Evolutionary conservation across 1,140 invertebrate species (phyloP), one percentile per base, ranked within the genome.

Genomic region (Rhagoletis pomonella): DNA sequence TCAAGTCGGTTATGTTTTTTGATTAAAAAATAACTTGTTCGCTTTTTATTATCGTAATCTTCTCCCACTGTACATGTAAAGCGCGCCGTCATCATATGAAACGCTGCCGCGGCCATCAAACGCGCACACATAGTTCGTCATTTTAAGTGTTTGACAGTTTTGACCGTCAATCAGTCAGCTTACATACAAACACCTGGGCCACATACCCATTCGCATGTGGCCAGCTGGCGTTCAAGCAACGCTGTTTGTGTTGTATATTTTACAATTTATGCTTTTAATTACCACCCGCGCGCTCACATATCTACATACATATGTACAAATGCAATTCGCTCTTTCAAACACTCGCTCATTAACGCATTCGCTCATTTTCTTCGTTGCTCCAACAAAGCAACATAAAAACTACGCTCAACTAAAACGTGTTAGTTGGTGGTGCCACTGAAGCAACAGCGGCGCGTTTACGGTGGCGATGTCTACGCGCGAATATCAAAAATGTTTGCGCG

Each of bases 91-190:
- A 55, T 81, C 44, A 10, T 10, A 81, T 81, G 0, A 12, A 55
- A 58, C 44, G 6, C 73, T 4, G 60, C 12, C 47, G 73, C 73
- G 73, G 47, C 73, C 73, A 81, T 55, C 73, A 81, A 81, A 81
- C 39, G 47, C 73, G 44, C 42, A 47, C 73, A n/a, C 73, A 81
- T 17, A 50, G 44, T 81, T 81, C 73, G 50, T 81, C 73, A 81
- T 81, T 81, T 81, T 81, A 55, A 81, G 73, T 81, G 73, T 81
- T 81, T 81, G 73, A 81, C 73, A 58, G 50, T 81, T 81, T 81
- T 81, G 73, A 81, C 73, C 73, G 73, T 87, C 88, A 47, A 88
- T 87, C 85, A 88, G 60, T 19, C 60, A 85, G 60, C 87, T 29
- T 29, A 29, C 87, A 67, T 64, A 17, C 14, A 9, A 29, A 55